These are phyloP conservation scores for Drosophila kurseongensis DNA, from an alignment of 1,140 invertebrate species.

Conservation along the genomic window DNA sequence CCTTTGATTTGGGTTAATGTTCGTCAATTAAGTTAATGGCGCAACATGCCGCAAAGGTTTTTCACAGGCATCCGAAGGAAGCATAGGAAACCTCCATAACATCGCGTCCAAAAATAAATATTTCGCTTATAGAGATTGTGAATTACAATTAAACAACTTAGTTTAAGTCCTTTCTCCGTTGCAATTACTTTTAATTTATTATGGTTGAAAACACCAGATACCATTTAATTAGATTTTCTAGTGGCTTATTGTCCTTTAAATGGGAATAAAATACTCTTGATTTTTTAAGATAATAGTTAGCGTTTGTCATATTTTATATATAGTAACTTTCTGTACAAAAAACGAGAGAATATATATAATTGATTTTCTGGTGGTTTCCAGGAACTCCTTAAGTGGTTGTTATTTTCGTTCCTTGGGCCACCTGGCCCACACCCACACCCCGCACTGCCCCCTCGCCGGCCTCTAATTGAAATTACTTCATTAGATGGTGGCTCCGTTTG, in stretches of 20 bases:
- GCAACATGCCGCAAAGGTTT: slow-evolving; percentile 17
- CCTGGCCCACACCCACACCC: not conserved
- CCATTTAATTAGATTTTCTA: too few species aligned
- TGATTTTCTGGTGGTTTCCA: slow-evolving; percentile 11
- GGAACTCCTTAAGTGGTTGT: slow-evolving; percentile 3
- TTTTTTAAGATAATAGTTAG: too few species aligned
- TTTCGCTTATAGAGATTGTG: too few species aligned
- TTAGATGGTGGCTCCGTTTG: slow-evolving; percentile 44
- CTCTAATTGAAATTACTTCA: slow-evolving; percentile 73
- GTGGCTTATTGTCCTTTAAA: too few species aligned
- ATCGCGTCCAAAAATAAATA: not conserved
- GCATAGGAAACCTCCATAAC: too few species aligned
- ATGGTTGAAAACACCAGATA: too few species aligned
- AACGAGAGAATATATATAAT: not conserved
- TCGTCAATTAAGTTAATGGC: slow-evolving; percentile 41
- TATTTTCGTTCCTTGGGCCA: not conserved
- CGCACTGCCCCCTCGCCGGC: not conserved
- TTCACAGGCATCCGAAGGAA: not conserved
- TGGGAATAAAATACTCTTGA: too few species aligned
- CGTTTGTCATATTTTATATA: too few species aligned
- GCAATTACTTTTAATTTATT: too few species aligned
- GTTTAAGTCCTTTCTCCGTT: too few species aligned
- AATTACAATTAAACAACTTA: too few species aligned
- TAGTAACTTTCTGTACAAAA: too few species aligned
- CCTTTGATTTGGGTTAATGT: slow-evolving; percentile 58